phyloP scores from a whole-genome alignment of 1,140 invertebrate species.

The Leptinotarsa lineolata region DNA sequence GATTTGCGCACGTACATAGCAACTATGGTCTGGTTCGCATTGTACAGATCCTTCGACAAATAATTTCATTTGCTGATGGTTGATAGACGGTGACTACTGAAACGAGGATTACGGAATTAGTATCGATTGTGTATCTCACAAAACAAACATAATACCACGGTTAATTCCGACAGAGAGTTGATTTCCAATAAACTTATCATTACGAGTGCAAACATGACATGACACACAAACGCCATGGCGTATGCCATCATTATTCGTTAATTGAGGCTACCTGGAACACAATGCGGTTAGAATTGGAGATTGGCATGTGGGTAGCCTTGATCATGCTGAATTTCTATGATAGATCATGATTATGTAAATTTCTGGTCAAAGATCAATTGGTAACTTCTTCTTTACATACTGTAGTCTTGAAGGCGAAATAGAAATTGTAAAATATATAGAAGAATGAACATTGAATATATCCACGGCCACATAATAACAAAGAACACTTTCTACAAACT shows the following conservation, averaged over 20 bases:
- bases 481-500: too few species aligned
- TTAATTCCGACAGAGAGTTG: constrained; percentile 29
- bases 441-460: too few species aligned
- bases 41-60: not conserved
- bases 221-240: constrained; percentile 17
- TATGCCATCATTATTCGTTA: constrained; percentile 11
- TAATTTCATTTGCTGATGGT: constrained; percentile 15
- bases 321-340: too few species aligned
- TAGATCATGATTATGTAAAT: too few species aligned
- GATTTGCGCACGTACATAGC: not conserved
- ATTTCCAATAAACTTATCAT: constrained; percentile 48
- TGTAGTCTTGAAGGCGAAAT: too few species aligned
- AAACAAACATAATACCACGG: constrained; percentile 30
- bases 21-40: not conserved
- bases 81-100: not conserved
- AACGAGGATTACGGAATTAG: constrained; percentile 28
- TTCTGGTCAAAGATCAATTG: too few species aligned
- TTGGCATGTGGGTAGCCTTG: not conserved
- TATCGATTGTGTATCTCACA: constrained; percentile 32
- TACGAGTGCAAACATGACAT: constrained; percentile 48
- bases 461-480: too few species aligned
- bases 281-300: not conserved
- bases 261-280: not conserved
- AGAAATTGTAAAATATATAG: too few species aligned
- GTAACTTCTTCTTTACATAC: too few species aligned